Percentiles rank a stretch among this genome's conserved stretches.
Evolutionary conservation across 1,140 invertebrate genomes (phyloP).

Genomic region (Parasteatoda tepidariorum): DNA sequence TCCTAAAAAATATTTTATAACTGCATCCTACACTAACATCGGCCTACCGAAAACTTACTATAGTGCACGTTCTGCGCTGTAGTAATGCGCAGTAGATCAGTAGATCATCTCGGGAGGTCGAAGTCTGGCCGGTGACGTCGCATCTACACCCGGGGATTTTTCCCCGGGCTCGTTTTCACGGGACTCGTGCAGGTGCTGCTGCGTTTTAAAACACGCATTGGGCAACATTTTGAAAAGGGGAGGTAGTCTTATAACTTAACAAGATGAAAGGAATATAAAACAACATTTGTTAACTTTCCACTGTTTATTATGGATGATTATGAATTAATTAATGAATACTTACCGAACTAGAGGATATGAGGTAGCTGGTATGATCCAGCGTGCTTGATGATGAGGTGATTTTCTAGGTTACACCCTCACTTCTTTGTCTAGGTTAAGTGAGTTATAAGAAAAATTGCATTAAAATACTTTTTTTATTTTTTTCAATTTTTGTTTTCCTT

Average conservation of each 20-base stretch:
- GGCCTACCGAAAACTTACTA: slow-evolving; percentile 44
- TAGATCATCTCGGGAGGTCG: background rate
- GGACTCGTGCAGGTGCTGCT: slow-evolving; percentile 52
- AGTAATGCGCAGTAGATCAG: slow-evolving; percentile 39
- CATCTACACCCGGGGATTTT: slow-evolving; percentile 42
- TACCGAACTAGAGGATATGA: no score
- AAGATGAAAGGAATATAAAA: background rate
- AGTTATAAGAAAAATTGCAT: no score
- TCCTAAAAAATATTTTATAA: slow-evolving; percentile 51
- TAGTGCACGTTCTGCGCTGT: slow-evolving; percentile 56
- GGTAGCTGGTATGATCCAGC: no score
- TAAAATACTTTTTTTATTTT: no score
- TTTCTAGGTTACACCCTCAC: no score
- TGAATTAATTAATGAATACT: no score
- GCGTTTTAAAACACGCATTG: slow-evolving; percentile 42
- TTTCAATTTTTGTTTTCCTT: no score
- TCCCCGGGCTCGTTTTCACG: slow-evolving; percentile 11
- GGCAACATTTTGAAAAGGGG: slow-evolving; percentile 38
- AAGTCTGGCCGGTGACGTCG: slow-evolving; percentile 46
- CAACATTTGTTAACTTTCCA: no score
- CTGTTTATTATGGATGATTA: no score
- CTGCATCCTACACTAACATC: slow-evolving; percentile 20
- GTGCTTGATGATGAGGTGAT: no score
- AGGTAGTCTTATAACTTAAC: slow-evolving; percentile 32
- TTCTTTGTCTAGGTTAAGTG: no score